Conservation (phyloP, 1,140 invertebrate genomes). For the Neodiprion fabricii region DNA sequence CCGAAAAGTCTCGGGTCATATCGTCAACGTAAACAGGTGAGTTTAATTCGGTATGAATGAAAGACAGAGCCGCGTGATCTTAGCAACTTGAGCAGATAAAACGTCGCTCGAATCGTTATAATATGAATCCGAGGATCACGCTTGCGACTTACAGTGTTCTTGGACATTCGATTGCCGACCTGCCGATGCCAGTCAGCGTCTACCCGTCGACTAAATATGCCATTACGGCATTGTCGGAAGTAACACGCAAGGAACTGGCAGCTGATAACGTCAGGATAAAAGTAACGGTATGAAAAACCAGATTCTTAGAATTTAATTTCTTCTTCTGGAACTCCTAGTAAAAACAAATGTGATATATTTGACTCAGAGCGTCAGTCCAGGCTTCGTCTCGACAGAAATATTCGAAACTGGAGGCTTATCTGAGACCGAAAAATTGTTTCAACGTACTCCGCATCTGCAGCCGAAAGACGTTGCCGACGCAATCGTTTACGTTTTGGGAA, state of each 20-base stretch:
- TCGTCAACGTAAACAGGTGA: slow-evolving; percentile 67
- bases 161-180: too few species aligned
- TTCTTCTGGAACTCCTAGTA: neutral
- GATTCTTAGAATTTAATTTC: neutral
- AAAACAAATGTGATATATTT: slow-evolving; percentile 23
- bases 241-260: slow-evolving; percentile 65
- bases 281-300: slow-evolving; percentile 57
- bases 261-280: slow-evolving; percentile 62
- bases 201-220: slow-evolving; percentile 68
- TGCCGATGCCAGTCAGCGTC: slow-evolving; percentile 44
- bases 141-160: too few species aligned
- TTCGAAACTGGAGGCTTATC: slow-evolving; percentile 39
- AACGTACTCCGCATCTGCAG: slow-evolving; percentile 48
- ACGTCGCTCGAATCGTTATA: too few species aligned
- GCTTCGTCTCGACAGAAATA: slow-evolving; percentile 65
- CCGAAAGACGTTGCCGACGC: slow-evolving; percentile 56
- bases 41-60: neutral
- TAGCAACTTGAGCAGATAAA: too few species aligned
- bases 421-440: slow-evolving; percentile 31
- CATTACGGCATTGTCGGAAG: slow-evolving; percentile 65
- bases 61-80: too few species aligned
- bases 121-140: too few species aligned
- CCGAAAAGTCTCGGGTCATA: slow-evolving; percentile 56
- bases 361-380: slow-evolving; percentile 66
- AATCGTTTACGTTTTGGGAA: slow-evolving; percentile 53